phyloP scores from a whole-genome alignment of 2,888 invertebrate genomes.

The Coenonympha arcania region DNA sequence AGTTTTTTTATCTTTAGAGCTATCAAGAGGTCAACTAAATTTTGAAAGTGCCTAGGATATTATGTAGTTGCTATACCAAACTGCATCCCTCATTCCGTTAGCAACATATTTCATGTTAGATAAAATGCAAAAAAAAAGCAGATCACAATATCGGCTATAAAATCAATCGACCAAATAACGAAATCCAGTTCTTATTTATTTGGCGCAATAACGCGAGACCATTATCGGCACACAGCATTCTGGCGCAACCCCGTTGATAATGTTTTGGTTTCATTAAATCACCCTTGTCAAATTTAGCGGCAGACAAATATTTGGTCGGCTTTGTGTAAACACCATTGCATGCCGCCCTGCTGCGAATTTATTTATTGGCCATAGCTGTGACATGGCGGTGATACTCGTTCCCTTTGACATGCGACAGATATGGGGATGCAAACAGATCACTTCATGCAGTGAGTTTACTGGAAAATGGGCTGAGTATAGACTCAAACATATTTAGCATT shows the following conservation, averaged over 20 bases:
- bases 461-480: too few relatives aligned
- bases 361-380: conserved; percentile 58
- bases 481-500: too few relatives aligned
- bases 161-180: not conserved
- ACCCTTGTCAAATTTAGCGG: conserved; percentile 46
- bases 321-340: conserved; percentile 55
- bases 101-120: too few relatives aligned
- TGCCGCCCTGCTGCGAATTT: conserved; percentile 46
- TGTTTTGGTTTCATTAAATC: conserved; percentile 66
- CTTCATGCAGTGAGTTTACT: not conserved
- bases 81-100: too few relatives aligned
- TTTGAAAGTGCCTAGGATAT: too few relatives aligned
- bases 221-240: conserved; percentile 24
- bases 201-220: conserved; percentile 21
- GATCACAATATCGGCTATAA: not conserved
- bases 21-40: too few relatives aligned
- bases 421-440: not conserved
- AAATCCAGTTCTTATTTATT: conserved; percentile 22
- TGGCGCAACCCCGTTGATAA: conserved; percentile 36
- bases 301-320: conserved; percentile 55
- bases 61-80: too few relatives aligned
- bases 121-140: too few relatives aligned
- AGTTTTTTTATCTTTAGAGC: too few relatives aligned
- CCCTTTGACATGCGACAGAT: conserved; percentile 7
- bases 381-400: conserved; percentile 30